These are phyloP conservation scores for Drosophila nikananu DNA, from an alignment of 1,140 invertebrate species.

Conservation along the genomic window DNA sequence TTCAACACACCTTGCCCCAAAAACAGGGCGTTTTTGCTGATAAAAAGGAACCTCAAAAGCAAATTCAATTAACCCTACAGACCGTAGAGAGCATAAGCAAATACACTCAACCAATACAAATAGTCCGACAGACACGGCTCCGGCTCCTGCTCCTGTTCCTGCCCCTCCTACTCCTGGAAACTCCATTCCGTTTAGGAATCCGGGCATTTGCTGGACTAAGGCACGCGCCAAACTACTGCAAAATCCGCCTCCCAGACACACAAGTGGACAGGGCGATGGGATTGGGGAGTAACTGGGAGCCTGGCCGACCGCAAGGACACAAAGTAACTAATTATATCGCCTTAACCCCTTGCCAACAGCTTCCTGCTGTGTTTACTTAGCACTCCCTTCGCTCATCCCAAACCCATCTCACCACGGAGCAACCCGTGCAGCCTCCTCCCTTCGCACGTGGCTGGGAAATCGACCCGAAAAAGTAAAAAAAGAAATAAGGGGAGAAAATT, in stretches of 20 bases:
- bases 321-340: constrained; percentile 83
- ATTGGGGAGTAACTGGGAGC: constrained; percentile 3
- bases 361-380: constrained; percentile 65
- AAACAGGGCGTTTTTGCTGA: constrained; percentile 14
- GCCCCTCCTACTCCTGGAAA: not conserved
- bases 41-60: constrained; percentile 67
- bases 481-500: constrained; percentile 37
- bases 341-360: constrained; percentile 64
- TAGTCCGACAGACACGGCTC: constrained; percentile 50
- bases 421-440: not conserved
- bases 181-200: constrained; percentile 32
- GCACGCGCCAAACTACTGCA: constrained; percentile 70
- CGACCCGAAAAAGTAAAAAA: constrained; percentile 31
- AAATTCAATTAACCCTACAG: constrained; percentile 83
- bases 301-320: constrained; percentile 64
- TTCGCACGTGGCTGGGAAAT: constrained; percentile 61
- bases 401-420: constrained; percentile 7
- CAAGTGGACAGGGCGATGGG: constrained; percentile 8
- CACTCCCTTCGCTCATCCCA: constrained; percentile 23
- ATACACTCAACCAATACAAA: constrained; percentile 82
- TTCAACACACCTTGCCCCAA: constrained; percentile 4
- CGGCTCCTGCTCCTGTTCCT: not conserved
- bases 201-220: constrained; percentile 30
- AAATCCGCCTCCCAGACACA: constrained; percentile 46
- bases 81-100: constrained; percentile 79